Evolutionary conservation across 2,113 vertebrate genomes (phyloP).

Genomic region (Corythornis vintsioides): DNA sequence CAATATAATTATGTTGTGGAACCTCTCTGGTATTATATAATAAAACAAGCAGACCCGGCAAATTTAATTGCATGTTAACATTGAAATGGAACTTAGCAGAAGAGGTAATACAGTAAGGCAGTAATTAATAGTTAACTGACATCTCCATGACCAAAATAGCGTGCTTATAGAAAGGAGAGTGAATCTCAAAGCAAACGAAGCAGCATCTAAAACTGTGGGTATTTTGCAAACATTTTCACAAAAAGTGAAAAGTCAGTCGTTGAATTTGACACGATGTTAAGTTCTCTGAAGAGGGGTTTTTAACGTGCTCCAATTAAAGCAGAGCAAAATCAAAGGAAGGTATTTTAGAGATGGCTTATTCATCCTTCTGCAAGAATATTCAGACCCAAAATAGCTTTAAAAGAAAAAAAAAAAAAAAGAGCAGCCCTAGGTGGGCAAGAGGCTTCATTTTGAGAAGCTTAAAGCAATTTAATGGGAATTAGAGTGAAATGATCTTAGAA

Average conservation of each 20-base stretch:
- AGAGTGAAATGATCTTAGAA: not conserved
- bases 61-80: not conserved
- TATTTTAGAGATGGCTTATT: not conserved
- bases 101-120: not conserved
- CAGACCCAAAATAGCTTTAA: not conserved
- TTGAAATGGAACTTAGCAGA: not conserved
- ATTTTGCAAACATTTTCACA: not conserved
- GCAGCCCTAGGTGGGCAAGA: not conserved
- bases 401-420: not conserved
- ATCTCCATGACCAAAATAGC: not conserved
- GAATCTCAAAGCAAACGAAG: not conserved
- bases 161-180: not conserved
- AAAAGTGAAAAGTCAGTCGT: not conserved
- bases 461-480: not conserved
- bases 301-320: not conserved
- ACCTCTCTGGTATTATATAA: not conserved
- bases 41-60: not conserved
- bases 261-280: not conserved
- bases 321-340: not conserved
- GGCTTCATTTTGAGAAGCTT: not conserved
- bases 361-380: not conserved
- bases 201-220: not conserved
- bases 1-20: not conserved
- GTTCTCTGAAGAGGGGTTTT: not conserved
- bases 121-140: not conserved